These are phyloP conservation scores for Stegana nigrithorax DNA, from an alignment of 2,888 invertebrate species.

Conservation along the genomic window DNA sequence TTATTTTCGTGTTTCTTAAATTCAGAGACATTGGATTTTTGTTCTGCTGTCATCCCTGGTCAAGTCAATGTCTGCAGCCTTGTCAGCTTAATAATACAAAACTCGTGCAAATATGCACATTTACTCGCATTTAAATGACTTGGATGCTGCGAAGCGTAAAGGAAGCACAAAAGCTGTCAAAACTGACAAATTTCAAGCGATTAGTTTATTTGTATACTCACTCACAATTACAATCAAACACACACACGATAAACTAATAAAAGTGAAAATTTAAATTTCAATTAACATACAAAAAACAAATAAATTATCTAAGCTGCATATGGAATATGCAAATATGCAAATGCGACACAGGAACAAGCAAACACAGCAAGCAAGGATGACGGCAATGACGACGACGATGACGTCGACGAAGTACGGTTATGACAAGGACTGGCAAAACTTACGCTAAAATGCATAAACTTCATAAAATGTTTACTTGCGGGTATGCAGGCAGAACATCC, in stretches of 20 bases:
- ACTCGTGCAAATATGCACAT: no score
- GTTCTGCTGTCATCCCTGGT: no score
- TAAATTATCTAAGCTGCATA: conserved; percentile 13
- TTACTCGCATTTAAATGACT: no score
- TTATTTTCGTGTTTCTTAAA: no score
- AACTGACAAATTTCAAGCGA: no score
- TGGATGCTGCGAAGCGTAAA: no score
- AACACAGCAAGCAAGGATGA: not conserved
- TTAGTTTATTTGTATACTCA: conserved; percentile 6
- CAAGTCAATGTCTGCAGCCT: no score
- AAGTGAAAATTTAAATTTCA: conserved; percentile 36
- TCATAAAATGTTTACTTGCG: no score
- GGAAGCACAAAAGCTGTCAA: no score
- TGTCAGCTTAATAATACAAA: no score
- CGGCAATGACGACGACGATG: not conserved
- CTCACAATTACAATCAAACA: conserved; percentile 22
- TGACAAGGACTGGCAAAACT: not conserved
- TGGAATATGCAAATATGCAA: conserved; percentile 24
- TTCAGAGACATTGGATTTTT: no score
- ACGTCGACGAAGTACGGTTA: not conserved
- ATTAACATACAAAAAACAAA: conserved; percentile 44
- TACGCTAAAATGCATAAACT: not conserved
- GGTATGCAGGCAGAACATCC: no score
- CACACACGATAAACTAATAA: conserved; percentile 21
- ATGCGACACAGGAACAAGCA: conserved; percentile 32